Evolutionary conservation across 2,888 invertebrate species (phyloP), one percentile per base, ranked within the genome.

Genomic region (Ecliptopera silaceata): DNA sequence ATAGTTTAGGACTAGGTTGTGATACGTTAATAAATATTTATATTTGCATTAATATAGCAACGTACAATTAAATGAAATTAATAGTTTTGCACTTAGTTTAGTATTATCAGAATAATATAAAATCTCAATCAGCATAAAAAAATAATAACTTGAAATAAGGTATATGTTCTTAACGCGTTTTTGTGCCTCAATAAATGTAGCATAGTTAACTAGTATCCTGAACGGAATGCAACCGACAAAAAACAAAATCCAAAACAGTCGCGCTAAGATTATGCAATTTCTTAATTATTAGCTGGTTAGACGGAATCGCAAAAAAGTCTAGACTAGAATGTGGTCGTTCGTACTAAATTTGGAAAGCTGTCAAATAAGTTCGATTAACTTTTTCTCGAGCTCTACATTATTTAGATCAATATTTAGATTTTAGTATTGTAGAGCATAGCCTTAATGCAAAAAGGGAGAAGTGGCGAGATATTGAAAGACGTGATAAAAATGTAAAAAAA

Each of bases 281-380:
- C 53, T 56, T 53, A 61, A 59, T 54, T 45, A 63, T 60, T 53
- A 54, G 32, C 43, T n/a, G 54, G 56, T 6, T 54, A 58, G 50
- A 57, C 6, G 56, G 57, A 47, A 4, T 39, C 5, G 41, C 22
- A 49, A 41, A 32, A 57, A 62, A 41, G 32, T 47, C 39, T 39
- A 42, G 42, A 48, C 34, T 46, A 26, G 47, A 48, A 47, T 48
- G 46, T 49, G 49, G 49, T 12, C 22, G 43, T 42, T 11, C 39
- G 36, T 8, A 13, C 43, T 55, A 45, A 38, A 42, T 59, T 50
- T 18, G 58, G 55, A 47, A 39, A 26, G 41, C 20, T 44, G 48
- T 47, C 20, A 45, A 38, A 32, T 52, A 34, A 51, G 34, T 29
- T 29, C 29, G 13, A 36, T 48, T 36, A 18, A 17, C 2, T 44